phyloP scores from a whole-genome alignment of 1,140 invertebrate genomes.

The Drosophila nasuta region DNA sequence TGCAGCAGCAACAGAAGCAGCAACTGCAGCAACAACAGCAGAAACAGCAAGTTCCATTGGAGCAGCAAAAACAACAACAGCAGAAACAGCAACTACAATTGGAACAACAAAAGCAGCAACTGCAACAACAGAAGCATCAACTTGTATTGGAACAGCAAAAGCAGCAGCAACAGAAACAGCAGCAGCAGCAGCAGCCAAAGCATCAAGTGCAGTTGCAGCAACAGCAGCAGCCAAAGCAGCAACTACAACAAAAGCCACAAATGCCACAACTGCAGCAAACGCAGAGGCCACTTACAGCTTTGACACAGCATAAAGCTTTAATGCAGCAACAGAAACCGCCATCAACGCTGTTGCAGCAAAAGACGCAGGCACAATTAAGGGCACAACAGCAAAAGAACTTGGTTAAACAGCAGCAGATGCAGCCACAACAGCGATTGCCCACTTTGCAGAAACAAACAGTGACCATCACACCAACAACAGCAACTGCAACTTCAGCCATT shows the following conservation, averaged over 20 bases:
- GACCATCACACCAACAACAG: neutral
- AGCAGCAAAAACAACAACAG: neutral
- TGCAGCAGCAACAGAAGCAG: neutral
- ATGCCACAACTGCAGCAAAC: constrained; percentile 9
- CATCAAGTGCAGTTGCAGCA: neutral
- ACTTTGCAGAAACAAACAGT: constrained; percentile 10
- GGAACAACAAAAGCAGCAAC: neutral
- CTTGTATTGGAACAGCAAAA: constrained; percentile 1
- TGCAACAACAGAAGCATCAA: neutral
- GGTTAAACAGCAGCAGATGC: constrained; percentile 10
- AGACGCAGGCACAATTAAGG: constrained; percentile 11
- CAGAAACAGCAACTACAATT: neutral
- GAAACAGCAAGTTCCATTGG: neutral
- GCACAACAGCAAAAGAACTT: constrained; percentile 19
- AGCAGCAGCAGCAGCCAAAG: neutral
- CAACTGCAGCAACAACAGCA: neutral
- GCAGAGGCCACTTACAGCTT: neutral
- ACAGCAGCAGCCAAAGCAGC: neutral
- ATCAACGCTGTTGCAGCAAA: neutral
- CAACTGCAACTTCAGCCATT: neutral
- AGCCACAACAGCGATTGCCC: constrained; percentile 2
- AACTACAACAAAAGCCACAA: constrained; percentile 3
- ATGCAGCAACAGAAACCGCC: constrained; percentile 14
- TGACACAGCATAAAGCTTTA: neutral
- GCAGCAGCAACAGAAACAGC: neutral